Evolutionary conservation across 2,113 vertebrate species (phyloP).

Genomic region (Pelobates fuscus): DNA sequence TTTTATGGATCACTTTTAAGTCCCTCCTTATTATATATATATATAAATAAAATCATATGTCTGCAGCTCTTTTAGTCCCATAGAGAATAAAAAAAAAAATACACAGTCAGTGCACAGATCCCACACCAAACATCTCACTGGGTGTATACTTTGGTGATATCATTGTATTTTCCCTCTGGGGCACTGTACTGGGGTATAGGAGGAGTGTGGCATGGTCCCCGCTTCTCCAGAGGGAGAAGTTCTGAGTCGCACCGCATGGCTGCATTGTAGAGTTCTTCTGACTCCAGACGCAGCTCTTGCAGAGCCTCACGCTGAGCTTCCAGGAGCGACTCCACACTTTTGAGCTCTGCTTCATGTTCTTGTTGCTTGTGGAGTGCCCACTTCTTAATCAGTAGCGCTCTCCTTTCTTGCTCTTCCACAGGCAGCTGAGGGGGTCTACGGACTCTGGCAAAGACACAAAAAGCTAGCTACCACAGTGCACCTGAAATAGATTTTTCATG

Average conservation of each 20-base stretch:
- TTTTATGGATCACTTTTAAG: too few relatives aligned
- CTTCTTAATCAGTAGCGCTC: conserved; percentile 83
- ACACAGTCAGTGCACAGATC: neutral
- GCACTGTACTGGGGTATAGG: conserved; percentile 74
- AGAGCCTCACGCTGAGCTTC: conserved; percentile 84
- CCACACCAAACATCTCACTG: conserved; percentile 59
- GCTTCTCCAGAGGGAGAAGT: conserved; percentile 78
- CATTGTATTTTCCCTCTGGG: conserved; percentile 84
- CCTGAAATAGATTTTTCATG: too few relatives aligned
- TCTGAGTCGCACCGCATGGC: conserved; percentile 73
- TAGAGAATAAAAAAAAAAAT: neutral
- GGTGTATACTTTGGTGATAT: conserved; percentile 84
- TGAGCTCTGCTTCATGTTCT: conserved; percentile 76
- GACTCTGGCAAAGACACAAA: conserved; percentile 67
- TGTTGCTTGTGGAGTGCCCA: conserved; percentile 82
- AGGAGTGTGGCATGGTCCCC: conserved; percentile 81
- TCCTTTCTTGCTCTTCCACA: conserved; percentile 79
- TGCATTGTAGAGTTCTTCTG: conserved; percentile 79
- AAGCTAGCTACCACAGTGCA: too few relatives aligned
- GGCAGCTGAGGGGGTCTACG: conserved; percentile 64
- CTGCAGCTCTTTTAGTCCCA: neutral
- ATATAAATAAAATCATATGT: too few relatives aligned
- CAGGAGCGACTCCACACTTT: conserved; percentile 67
- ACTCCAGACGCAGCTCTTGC: conserved; percentile 79
- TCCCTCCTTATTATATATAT: too few relatives aligned